Conservation (phyloP, 2,888 invertebrate species). For the Plagiodera versicolora region DNA sequence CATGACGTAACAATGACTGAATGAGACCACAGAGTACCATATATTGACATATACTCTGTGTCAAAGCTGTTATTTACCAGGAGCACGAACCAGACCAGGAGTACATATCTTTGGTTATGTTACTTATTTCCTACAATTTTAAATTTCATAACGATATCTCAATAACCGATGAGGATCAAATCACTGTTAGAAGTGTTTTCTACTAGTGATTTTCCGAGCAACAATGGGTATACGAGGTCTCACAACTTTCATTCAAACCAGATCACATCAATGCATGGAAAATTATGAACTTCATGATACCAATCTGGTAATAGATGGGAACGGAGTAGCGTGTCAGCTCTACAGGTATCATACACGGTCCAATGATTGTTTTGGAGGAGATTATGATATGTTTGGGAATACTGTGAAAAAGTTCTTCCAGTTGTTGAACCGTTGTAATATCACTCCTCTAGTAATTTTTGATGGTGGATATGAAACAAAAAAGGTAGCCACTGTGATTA, state of each 20-base stretch:
- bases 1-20: too few species aligned
- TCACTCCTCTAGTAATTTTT: slow-evolving; percentile 73
- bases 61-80: too few species aligned
- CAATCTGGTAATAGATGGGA: slow-evolving; percentile 82
- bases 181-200: too few species aligned
- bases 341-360: slow-evolving; percentile 61
- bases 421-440: slow-evolving; percentile 67
- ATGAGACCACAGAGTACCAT: too few species aligned
- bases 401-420: slow-evolving; percentile 70
- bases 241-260: slow-evolving; percentile 75
- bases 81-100: too few species aligned
- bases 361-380: slow-evolving; percentile 80
- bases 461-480: slow-evolving; percentile 68
- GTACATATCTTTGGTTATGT: too few species aligned
- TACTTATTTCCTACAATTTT: too few species aligned
- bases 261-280: slow-evolving; percentile 67
- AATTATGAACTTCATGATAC: slow-evolving; percentile 67
- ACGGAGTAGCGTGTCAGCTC: slow-evolving; percentile 71
- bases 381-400: slow-evolving; percentile 75
- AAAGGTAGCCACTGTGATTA: slow-evolving; percentile 40
- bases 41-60: too few species aligned
- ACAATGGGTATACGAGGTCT: slow-evolving; percentile 71
- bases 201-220: background rate
- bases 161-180: too few species aligned
- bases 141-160: too few species aligned